These are phyloP conservation scores for Phenganax stokvisi DNA, from an alignment of 92 coral and sea anemone genomes.

Conservation along the genomic window DNA sequence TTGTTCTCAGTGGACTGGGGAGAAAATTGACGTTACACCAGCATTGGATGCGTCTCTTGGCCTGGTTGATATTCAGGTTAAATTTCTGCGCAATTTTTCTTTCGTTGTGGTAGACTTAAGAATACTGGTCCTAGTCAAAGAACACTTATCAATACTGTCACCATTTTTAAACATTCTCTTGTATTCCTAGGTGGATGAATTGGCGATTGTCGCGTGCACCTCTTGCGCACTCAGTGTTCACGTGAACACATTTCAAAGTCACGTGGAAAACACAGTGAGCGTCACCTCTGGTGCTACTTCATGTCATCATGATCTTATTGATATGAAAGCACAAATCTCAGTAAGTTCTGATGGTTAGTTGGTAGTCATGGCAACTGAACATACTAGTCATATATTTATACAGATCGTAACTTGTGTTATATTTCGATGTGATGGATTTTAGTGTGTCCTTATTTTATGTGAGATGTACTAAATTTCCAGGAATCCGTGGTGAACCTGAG, in stretches of 20 bases:
- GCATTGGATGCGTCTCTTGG: conserved; percentile 79
- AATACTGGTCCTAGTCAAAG: too few species aligned
- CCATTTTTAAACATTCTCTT: background rate
- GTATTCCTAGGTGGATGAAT: conserved; percentile 73
- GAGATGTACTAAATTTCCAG: conserved; percentile 33
- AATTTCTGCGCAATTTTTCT: background rate
- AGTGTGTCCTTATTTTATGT: background rate
- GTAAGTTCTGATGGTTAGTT: conserved; percentile 30
- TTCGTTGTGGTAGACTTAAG: too few species aligned
- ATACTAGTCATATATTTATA: background rate
- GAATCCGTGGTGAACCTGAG: conserved; percentile 66
- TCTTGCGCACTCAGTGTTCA: conserved; percentile 71
- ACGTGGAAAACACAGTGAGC: conserved; percentile 53
- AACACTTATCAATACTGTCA: background rate
- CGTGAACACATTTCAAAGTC: conserved; percentile 52
- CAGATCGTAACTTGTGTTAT: background rate
- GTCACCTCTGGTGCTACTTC: conserved; percentile 69
- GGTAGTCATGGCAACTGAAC: too few species aligned
- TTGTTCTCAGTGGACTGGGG: conserved; percentile 74
- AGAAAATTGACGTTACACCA: conserved; percentile 58
- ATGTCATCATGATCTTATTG: conserved; percentile 88
- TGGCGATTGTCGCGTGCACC: conserved; percentile 74
- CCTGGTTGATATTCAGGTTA: conserved; percentile 84
- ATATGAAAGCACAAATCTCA: conserved; percentile 70
- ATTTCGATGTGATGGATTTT: background rate